Conservation (phyloP, 2,888 invertebrate species). For the Lamellibrachia satsuma region DNA sequence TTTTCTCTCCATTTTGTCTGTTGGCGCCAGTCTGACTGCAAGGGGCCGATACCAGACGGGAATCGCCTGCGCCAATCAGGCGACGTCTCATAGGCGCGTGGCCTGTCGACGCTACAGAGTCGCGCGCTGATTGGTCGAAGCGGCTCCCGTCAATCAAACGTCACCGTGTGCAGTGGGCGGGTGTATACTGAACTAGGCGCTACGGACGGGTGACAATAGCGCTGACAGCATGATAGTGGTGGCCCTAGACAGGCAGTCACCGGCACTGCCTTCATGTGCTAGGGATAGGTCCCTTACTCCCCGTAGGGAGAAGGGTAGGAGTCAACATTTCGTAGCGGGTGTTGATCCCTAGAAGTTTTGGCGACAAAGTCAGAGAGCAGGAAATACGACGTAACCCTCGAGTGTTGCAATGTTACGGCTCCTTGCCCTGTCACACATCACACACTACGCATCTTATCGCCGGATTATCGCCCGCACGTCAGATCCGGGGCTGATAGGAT, state of each 20-base stretch:
- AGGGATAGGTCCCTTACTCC: background rate
- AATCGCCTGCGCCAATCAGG: background rate
- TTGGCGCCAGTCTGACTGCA: conserved; percentile 4
- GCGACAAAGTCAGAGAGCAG: background rate
- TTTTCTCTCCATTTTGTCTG: conserved; percentile 5
- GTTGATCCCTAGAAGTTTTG: background rate
- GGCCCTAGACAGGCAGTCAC: background rate
- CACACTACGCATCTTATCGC: background rate
- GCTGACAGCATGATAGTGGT: background rate
- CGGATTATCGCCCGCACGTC: background rate
- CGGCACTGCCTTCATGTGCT: background rate
- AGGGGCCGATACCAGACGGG: background rate
- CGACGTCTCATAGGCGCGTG: background rate
- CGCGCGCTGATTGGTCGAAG: background rate
- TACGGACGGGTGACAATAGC: background rate
- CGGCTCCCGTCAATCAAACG: background rate
- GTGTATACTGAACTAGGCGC: background rate
- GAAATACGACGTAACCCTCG: background rate
- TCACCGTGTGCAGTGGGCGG: background rate
- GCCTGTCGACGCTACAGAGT: background rate
- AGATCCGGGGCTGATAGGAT: background rate
- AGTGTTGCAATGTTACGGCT: background rate
- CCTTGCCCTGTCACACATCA: background rate
- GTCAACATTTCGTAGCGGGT: background rate
- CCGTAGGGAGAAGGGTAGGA: background rate